These are phyloP conservation scores for Dicycla oo DNA, from an alignment of 2,888 invertebrate genomes.

Conservation along the genomic window DNA sequence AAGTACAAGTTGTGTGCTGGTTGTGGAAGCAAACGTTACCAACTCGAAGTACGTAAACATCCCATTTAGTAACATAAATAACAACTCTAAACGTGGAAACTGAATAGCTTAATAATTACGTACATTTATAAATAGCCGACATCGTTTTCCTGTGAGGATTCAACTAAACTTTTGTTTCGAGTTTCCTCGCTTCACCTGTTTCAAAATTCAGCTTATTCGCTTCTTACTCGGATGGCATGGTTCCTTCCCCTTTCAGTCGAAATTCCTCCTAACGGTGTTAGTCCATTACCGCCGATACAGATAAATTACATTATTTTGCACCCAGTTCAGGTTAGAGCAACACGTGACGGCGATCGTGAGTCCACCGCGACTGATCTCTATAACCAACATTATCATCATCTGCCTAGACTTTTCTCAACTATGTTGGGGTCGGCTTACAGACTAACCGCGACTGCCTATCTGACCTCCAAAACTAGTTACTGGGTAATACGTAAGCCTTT, in stretches of 20 bases:
- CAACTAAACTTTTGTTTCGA: constrained; percentile 37
- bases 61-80: constrained; percentile 25
- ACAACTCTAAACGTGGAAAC: constrained; percentile 21
- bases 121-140: constrained; percentile 30
- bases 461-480: not conserved
- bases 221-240: constrained; percentile 19
- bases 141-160: constrained; percentile 30
- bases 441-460: not conserved
- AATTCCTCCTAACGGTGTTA: constrained; percentile 1
- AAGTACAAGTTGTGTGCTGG: not conserved
- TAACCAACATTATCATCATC: not conserved
- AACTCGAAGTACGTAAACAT: constrained; percentile 1
- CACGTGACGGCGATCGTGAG: not conserved
- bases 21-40: not conserved
- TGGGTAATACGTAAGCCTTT: not conserved
- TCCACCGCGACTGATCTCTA: not conserved
- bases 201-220: constrained; percentile 35
- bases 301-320: not conserved
- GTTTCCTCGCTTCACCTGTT: constrained; percentile 28
- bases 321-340: not conserved
- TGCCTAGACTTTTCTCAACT: not conserved
- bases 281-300: not conserved
- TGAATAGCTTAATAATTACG: constrained; percentile 47
- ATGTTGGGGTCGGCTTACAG: not conserved
- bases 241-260: constrained; percentile 25